These are phyloP conservation scores for Agrotis ipsilon DNA, from an alignment of 2,888 invertebrate genomes.

Conservation along the genomic window DNA sequence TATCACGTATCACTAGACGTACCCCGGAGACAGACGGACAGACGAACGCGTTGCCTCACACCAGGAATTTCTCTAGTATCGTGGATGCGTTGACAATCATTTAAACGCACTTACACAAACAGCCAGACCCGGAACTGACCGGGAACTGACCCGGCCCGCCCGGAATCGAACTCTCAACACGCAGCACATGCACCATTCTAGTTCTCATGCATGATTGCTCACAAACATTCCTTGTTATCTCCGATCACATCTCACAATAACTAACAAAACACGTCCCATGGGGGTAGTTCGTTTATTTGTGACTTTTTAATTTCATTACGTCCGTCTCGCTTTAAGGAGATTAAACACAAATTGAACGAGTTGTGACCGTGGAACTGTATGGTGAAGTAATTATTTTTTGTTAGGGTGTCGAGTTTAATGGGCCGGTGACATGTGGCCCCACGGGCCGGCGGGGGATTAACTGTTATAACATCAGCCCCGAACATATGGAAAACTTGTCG, in stretches of 20 bases:
- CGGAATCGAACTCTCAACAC: too few relatives aligned
- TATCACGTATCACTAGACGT: too few relatives aligned
- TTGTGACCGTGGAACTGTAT: slow-evolving; percentile 77
- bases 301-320: slow-evolving; percentile 73
- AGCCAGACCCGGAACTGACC: too few relatives aligned
- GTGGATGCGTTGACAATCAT: too few relatives aligned
- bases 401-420: slow-evolving; percentile 85
- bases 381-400: slow-evolving; percentile 89
- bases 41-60: too few relatives aligned
- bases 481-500: slow-evolving; percentile 81
- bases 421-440: slow-evolving; percentile 84
- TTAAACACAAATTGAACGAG: slow-evolving; percentile 78
- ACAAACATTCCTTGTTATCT: slow-evolving; percentile 47
- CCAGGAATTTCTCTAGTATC: too few relatives aligned
- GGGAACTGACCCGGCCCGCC: too few relatives aligned
- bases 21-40: too few relatives aligned
- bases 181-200: too few relatives aligned
- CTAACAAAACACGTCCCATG: slow-evolving; percentile 52
- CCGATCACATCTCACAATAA: slow-evolving; percentile 49
- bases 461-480: slow-evolving; percentile 70
- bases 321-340: slow-evolving; percentile 65
- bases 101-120: too few relatives aligned
- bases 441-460: slow-evolving; percentile 66
- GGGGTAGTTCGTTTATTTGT: slow-evolving; percentile 70
- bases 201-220: slow-evolving; percentile 29